phyloP scores from a whole-genome alignment of 2,113 vertebrate species.

The Centropus bengalensis region DNA sequence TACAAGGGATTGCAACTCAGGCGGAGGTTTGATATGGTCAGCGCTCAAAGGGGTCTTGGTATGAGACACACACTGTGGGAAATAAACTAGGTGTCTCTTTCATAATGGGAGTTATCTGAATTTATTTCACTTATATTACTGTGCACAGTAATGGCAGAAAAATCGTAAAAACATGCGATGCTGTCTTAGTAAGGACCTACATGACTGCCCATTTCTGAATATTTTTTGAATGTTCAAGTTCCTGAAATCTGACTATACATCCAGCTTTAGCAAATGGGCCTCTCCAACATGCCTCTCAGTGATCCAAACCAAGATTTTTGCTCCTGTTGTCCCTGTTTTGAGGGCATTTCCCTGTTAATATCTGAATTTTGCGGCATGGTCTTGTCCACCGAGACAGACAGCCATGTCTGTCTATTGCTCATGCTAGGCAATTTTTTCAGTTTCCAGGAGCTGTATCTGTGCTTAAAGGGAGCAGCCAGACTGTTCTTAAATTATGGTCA shows the following conservation, averaged over 20 bases:
- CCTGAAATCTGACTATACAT: background rate
- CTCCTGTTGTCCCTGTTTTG: background rate
- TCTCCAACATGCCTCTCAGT: background rate
- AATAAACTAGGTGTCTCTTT: background rate
- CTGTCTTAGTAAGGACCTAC: background rate
- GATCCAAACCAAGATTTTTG: background rate
- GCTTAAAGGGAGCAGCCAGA: background rate
- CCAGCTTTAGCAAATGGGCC: background rate
- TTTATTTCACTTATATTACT: background rate
- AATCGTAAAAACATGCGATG: background rate
- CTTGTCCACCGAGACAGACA: background rate
- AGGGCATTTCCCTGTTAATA: background rate
- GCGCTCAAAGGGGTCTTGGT: background rate
- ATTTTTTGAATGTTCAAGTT: background rate
- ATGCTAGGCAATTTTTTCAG: background rate
- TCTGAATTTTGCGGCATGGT: background rate
- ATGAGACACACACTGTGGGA: background rate
- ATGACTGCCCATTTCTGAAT: background rate
- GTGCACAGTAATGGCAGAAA: background rate
- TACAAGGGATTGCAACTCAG: background rate
- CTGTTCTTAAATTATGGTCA: background rate
- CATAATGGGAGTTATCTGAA: background rate
- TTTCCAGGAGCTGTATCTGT: constrained; percentile 3
- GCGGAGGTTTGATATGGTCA: background rate
- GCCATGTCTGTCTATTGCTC: background rate